Conservation (phyloP, 2,888 invertebrate genomes). For the Chloromyia formosa region DNA sequence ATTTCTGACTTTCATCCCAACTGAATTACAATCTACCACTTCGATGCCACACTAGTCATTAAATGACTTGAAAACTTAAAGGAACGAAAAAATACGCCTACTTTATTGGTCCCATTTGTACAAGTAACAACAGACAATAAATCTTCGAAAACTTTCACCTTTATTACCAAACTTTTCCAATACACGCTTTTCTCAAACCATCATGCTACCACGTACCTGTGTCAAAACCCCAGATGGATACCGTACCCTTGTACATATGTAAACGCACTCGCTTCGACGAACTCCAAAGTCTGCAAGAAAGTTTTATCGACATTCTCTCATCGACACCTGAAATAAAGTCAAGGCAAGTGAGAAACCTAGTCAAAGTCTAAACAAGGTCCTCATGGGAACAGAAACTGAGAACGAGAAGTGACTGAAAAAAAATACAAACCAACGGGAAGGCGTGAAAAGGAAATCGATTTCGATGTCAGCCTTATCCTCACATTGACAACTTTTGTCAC, state of each 20-base stretch:
- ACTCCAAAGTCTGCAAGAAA: neutral
- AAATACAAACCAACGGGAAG: neutral
- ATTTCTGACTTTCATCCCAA: no score
- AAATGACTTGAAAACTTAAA: no score
- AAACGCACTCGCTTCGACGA: no score
- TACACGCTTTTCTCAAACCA: slow-evolving; percentile 38
- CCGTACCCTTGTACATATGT: neutral
- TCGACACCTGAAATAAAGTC: neutral
- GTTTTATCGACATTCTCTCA: neutral
- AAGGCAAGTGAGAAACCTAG: neutral
- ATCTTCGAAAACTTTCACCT: slow-evolving; percentile 47
- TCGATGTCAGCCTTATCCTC: neutral
- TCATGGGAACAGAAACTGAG: neutral
- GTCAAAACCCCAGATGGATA: neutral
- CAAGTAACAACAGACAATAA: slow-evolving; percentile 47
- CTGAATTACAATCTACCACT: no score
- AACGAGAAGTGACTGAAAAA: neutral
- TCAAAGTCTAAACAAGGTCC: neutral
- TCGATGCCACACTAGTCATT: no score
- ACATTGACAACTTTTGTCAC: no score
- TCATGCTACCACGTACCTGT: neutral
- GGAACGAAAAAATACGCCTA: neutral
- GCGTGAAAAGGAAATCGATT: neutral
- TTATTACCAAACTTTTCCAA: slow-evolving; percentile 49
- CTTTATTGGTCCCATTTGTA: slow-evolving; percentile 49